Evolutionary conservation across 2,888 invertebrate genomes (phyloP).

Genomic region (Cheilosia vulpina): DNA sequence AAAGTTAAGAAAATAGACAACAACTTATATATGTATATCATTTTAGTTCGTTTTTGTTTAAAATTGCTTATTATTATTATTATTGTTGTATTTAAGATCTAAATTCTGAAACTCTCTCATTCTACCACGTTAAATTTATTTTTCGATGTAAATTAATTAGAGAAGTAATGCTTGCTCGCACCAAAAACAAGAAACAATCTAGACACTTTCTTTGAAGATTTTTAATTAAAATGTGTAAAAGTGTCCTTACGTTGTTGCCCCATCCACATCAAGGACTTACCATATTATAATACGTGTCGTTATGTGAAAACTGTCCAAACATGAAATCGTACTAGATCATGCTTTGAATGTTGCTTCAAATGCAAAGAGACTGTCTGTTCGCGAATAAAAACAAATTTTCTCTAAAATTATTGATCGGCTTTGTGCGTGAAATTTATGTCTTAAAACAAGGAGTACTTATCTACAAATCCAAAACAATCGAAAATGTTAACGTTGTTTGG

Average conservation of each 20-base stretch:
- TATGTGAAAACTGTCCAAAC: slow-evolving; percentile 2
- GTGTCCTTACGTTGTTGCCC: slow-evolving; percentile 46
- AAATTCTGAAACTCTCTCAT: neutral
- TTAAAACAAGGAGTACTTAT: slow-evolving; percentile 51
- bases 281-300: slow-evolving; percentile 10
- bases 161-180: too few species aligned
- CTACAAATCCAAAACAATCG: slow-evolving; percentile 13
- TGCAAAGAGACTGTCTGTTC: slow-evolving; percentile 68
- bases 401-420: slow-evolving; percentile 53
- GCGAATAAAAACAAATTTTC: slow-evolving; percentile 41
- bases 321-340: slow-evolving; percentile 23
- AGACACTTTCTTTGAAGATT: neutral
- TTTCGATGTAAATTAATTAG: neutral
- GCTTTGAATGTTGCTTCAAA: slow-evolving; percentile 69
- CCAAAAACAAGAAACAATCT: too few species aligned
- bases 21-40: slow-evolving; percentile 7
- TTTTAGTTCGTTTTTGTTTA: slow-evolving; percentile 1
- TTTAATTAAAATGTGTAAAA: slow-evolving; percentile 29
- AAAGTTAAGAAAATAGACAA: slow-evolving; percentile 37
- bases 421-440: slow-evolving; percentile 59
- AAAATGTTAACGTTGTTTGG: slow-evolving; percentile 35
- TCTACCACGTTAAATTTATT: neutral
- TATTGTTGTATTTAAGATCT: neutral
- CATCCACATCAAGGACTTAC: slow-evolving; percentile 23
- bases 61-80: slow-evolving; percentile 3